Evolutionary conservation across 2,797 vertebrate species (phyloP).

Genomic region (Diplodus puntazzo): DNA sequence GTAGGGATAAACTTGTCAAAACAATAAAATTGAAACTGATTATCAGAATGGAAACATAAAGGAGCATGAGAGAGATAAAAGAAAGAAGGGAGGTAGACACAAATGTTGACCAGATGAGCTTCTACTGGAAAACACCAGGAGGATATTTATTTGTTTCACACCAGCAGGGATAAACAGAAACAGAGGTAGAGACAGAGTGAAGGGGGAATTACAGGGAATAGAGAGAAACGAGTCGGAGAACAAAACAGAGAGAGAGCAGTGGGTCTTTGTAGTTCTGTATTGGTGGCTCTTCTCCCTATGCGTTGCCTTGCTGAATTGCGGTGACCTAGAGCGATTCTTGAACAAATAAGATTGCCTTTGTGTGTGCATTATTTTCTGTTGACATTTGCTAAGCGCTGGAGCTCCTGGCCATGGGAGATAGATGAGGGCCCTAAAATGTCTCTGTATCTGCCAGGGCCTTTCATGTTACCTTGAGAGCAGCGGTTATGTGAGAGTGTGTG

Average conservation of each 20-base stretch:
- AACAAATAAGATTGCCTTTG: conserved; percentile 90
- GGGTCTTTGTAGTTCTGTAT: conserved; percentile 44
- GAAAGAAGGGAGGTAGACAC: neutral
- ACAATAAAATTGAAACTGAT: conserved; percentile 73
- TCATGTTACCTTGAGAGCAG: conserved; percentile 84
- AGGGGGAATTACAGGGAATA: conserved; percentile 43
- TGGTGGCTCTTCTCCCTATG: conserved; percentile 61
- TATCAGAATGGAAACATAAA: conserved; percentile 67
- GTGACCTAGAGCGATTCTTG: conserved; percentile 88
- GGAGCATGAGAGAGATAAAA: conserved; percentile 27
- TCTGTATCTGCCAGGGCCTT: conserved; percentile 83
- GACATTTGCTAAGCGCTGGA: conserved; percentile 88
- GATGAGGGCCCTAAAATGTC: conserved; percentile 86
- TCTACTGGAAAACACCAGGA: conserved; percentile 40
- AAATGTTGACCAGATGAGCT: conserved; percentile 46
- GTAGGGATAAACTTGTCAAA: conserved; percentile 68
- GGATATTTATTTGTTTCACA: conserved; percentile 54
- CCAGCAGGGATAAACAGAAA: conserved; percentile 41
- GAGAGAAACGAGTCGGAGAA: conserved; percentile 43
- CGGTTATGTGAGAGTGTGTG: conserved; percentile 29
- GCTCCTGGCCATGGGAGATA: conserved; percentile 87
- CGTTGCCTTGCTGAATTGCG: conserved; percentile 79
- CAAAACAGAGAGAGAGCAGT: conserved; percentile 10
- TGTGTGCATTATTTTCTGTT: conserved; percentile 89
- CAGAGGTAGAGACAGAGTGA: conserved; percentile 29